Evolutionary conservation across 1,140 invertebrate genomes (phyloP).

Genomic region (Leptinotarsa defecta): DNA sequence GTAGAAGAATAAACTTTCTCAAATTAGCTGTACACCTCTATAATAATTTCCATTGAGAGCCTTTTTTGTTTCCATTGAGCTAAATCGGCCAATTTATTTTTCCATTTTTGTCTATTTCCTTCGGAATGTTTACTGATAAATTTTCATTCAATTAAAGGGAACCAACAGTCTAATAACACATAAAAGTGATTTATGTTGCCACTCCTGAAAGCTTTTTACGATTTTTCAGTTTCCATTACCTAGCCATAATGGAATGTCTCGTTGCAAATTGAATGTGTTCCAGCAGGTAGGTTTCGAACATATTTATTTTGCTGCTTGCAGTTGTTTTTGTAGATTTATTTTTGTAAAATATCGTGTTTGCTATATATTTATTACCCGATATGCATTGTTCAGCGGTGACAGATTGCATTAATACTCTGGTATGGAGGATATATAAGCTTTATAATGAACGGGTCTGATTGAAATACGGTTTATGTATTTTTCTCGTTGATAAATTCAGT

Average conservation of each 20-base stretch:
- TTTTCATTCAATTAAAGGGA: neutral
- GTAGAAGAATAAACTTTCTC: no score
- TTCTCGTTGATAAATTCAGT: no score
- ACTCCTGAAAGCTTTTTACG: neutral
- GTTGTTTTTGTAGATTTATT: neutral
- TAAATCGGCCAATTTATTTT: no score
- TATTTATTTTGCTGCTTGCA: neutral
- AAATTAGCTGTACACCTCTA: no score
- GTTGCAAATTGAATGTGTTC: neutral
- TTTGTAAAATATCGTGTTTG: neutral
- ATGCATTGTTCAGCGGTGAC: neutral
- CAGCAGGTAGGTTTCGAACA: neutral
- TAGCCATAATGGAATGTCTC: neutral
- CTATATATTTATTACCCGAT: neutral
- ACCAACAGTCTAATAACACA: neutral
- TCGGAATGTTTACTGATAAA: neutral
- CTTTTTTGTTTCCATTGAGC: no score
- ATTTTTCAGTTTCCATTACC: neutral
- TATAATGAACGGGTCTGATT: no score
- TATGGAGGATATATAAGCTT: no score
- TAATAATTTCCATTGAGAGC: no score
- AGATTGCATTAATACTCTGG: no score
- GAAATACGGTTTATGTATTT: no score
- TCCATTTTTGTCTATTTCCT: no score
- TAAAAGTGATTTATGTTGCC: neutral